Evolutionary conservation across 2,888 invertebrate species (phyloP), one percentile per base, ranked within the genome.

Genomic region (Bombylius discolor): DNA sequence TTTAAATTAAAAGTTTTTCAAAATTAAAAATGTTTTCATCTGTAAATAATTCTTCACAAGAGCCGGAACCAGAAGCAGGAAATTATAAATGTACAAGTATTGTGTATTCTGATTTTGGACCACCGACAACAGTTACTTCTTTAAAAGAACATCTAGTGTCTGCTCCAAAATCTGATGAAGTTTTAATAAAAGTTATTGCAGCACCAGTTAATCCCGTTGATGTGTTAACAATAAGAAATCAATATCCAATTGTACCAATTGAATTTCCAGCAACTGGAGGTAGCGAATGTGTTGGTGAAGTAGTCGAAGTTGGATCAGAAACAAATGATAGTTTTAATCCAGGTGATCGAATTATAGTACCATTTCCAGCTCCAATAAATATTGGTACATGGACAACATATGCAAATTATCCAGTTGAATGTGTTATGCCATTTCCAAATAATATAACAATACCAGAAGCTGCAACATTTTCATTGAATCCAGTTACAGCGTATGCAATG

Each of bases 401-500:
- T 67, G 83, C 80, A 4, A 72, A 83, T 54, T 84, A 81, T 62
- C 68, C 74, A 34, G 77, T 80, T 62, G 73, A 80, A 53, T 76
- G 81, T 47, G 64, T 93, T 1, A 74, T 81, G 64, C 83, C 85
- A 66, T 81, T 91, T 51, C 85, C 91, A 7, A 78, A 81, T 54
- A 76, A 81, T 54, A 72, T 95, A 54, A 86, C 88, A 3, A 60
- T 82, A 12, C 78, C 83, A 0, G 85, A 87, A 75, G 94, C 92
- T 14, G 89, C 95, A 51, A 95, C 94, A 32, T 73, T 96, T 1
- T 84, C 87, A 34, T 94, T 97, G 0, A 99, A 99, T 72, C 97
- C 98, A 1, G 89, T 91, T 64, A 98, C 98, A 1, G 98, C 99
- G 0, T 98, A 89, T 67, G 82, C 97, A 70, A 94, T 99, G 95